Percentiles rank a stretch among this genome's conserved stretches.
Conservation (phyloP, 2,113 vertebrate species). For the Alaudala cheleensis region DNA sequence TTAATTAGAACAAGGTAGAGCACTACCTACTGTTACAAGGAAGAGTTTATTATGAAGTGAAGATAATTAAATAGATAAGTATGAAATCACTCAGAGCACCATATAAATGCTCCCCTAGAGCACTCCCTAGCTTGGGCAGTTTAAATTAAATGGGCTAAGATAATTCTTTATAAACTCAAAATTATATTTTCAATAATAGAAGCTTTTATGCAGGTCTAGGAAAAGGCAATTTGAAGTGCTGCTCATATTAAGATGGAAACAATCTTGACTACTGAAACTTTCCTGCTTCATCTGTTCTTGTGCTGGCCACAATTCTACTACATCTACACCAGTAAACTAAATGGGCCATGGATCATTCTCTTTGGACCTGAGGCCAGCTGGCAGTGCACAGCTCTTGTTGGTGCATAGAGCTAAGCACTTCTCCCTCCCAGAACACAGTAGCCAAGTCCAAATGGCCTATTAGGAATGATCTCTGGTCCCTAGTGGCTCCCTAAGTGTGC, state of each 20-base stretch:
- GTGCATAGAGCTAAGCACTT: neutral
- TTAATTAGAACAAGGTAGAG: slow-evolving; percentile 64
- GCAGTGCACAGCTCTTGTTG: neutral
- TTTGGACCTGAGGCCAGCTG: slow-evolving; percentile 5
- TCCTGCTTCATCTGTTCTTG: neutral
- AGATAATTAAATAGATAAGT: slow-evolving; percentile 59
- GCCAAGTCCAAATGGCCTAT: slow-evolving; percentile 3
- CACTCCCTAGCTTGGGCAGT: neutral
- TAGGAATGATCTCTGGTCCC: slow-evolving; percentile 20
- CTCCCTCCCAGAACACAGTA: neutral
- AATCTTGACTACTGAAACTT: neutral
- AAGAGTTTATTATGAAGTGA: slow-evolving; percentile 39
- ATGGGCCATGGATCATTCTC: neutral
- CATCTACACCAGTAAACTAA: neutral
- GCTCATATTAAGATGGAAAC: neutral
- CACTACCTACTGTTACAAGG: slow-evolving; percentile 32
- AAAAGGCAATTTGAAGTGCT: neutral
- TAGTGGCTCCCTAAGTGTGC: neutral
- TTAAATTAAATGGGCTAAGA: neutral
- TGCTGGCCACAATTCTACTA: neutral
- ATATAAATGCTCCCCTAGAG: slow-evolving; percentile 16
- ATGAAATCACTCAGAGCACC: slow-evolving; percentile 35
- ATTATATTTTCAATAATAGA: neutral
- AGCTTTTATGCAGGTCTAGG: neutral
- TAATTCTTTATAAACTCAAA: neutral